phyloP scores from a whole-genome alignment of 1,140 invertebrate genomes.

The Megalonaias nervosa region DNA sequence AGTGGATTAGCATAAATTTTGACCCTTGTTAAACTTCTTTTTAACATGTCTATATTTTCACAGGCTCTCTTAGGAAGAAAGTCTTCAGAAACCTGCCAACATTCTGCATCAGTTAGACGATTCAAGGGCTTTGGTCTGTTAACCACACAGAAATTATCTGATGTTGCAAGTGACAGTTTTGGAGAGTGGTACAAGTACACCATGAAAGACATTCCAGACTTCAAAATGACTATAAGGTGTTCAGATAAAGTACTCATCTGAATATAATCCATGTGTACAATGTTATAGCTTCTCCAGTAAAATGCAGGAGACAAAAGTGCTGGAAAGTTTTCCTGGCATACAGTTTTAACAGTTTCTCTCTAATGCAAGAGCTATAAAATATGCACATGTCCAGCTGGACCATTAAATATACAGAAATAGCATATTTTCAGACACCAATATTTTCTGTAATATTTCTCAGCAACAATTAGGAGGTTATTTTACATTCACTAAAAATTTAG shows the following conservation, averaged over 20 bases:
- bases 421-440: no score
- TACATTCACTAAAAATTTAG: no score
- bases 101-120: conserved; percentile 51
- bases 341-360: no score
- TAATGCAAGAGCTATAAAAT: no score
- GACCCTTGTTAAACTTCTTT: no score
- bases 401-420: no score
- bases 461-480: no score
- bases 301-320: not conserved
- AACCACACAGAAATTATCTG: conserved; percentile 18
- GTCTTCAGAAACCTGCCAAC: conserved; percentile 32
- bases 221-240: conserved; percentile 42
- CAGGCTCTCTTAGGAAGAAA: conserved; percentile 33
- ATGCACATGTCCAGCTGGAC: no score
- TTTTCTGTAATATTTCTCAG: no score
- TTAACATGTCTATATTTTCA: no score
- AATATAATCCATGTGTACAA: not conserved
- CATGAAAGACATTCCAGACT: conserved; percentile 24
- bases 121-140: conserved; percentile 51
- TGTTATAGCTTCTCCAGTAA: not conserved
- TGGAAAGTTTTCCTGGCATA: no score
- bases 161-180: not conserved
- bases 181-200: conserved; percentile 46
- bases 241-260: not conserved
- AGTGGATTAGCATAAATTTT: no score